These are phyloP conservation scores for Helicoverpa assulta DNA, from an alignment of 2,888 invertebrate species.

Conservation along the genomic window DNA sequence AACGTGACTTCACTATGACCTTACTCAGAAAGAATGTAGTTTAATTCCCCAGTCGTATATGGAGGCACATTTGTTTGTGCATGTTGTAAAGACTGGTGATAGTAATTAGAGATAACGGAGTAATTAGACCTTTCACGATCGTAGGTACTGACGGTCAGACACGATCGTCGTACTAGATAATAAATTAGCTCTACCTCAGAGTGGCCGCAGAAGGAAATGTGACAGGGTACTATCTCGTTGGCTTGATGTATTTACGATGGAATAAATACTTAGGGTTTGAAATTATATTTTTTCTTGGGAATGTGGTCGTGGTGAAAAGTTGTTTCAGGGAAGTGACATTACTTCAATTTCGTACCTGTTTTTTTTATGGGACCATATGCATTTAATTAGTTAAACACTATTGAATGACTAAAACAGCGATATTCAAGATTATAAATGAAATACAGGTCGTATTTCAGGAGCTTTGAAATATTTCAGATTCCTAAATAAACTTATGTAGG, in stretches of 20 bases:
- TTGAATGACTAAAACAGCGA: too few species aligned
- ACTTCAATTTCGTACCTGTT: too few species aligned
- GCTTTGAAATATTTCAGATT: too few species aligned
- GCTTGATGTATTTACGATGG: background rate
- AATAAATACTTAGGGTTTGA: background rate
- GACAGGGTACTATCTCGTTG: background rate
- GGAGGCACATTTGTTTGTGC: slow-evolving; percentile 11
- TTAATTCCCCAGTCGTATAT: slow-evolving; percentile 1
- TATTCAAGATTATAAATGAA: too few species aligned
- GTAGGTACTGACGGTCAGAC: background rate
- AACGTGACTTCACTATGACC: slow-evolving; percentile 27
- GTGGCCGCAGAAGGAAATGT: background rate
- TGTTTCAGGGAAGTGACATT: too few species aligned
- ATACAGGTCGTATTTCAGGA: too few species aligned
- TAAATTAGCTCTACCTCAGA: background rate
- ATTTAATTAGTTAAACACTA: too few species aligned
- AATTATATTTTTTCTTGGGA: background rate
- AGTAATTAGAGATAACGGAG: slow-evolving; percentile 29
- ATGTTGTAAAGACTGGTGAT: slow-evolving; percentile 28
- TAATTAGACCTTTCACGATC: slow-evolving; percentile 13
- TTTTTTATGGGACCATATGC: too few species aligned
- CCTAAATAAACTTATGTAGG: too few species aligned
- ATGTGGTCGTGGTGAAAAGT: background rate
- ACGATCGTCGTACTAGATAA: background rate
- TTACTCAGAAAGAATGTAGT: slow-evolving; percentile 40